These are phyloP conservation scores for Atractosteus spatula DNA, from an alignment of 2,113 vertebrate species.

Conservation along the genomic window DNA sequence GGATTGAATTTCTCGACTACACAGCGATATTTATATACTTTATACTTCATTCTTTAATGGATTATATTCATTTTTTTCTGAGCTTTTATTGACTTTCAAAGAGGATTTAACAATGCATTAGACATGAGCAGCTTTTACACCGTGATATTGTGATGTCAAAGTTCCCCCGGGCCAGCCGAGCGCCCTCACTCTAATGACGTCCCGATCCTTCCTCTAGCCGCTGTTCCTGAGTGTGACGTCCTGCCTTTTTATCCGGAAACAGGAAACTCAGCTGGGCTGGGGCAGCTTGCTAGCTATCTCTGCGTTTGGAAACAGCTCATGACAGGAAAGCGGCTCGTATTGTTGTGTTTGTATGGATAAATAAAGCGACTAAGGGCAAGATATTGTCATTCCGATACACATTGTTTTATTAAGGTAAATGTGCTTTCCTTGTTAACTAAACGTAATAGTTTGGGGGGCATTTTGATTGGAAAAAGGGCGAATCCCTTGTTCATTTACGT, in stretches of 20 bases:
- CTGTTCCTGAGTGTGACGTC: neutral
- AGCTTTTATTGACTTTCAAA: too few species aligned
- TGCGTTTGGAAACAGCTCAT: neutral
- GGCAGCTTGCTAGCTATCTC: neutral
- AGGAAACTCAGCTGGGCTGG: neutral
- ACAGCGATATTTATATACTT: too few species aligned
- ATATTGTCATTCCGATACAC: neutral
- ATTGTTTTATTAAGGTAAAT: too few species aligned
- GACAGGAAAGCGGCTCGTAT: neutral
- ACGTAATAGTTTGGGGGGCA: too few species aligned
- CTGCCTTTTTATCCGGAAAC: neutral
- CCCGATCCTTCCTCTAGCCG: neutral
- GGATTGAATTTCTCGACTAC: too few species aligned
- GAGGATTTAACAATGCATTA: too few species aligned
- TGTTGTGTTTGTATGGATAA: neutral
- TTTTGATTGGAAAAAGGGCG: too few species aligned
- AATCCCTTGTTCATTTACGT: too few species aligned
- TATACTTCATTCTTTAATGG: too few species aligned
- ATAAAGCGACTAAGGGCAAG: neutral
- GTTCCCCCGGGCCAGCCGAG: neutral
- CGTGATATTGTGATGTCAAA: neutral
- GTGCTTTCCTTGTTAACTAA: too few species aligned
- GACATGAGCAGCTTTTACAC: neutral
- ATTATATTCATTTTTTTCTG: too few species aligned
- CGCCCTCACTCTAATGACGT: neutral